phyloP scores from a whole-genome alignment of 2,113 vertebrate species.

The Hemicordylus capensis region DNA sequence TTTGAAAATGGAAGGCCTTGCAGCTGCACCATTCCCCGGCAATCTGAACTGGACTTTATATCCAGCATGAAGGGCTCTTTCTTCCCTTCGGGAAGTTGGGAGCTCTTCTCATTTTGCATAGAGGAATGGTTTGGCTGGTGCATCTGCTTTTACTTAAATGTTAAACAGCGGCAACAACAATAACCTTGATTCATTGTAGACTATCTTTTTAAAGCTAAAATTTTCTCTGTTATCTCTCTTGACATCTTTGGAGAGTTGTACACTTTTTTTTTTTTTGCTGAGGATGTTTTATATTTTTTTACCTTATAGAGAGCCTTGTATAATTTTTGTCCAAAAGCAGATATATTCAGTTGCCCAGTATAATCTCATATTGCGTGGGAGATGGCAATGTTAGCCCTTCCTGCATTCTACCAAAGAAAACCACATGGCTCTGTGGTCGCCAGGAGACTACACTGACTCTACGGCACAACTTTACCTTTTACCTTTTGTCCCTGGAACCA shows the following conservation, averaged over 20 bases:
- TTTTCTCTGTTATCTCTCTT: slow-evolving; percentile 44
- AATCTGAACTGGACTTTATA: slow-evolving; percentile 64
- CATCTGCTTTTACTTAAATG: slow-evolving; percentile 7
- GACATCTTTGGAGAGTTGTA: not conserved
- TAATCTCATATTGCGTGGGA: too few relatives aligned
- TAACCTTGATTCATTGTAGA: slow-evolving; percentile 18
- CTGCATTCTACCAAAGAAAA: too few relatives aligned
- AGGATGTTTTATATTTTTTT: not conserved
- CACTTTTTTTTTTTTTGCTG: not conserved
- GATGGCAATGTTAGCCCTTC: too few relatives aligned
- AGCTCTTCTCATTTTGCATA: slow-evolving; percentile 7
- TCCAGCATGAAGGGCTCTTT: slow-evolving; percentile 64
- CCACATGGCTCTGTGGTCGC: too few relatives aligned
- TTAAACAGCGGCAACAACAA: not conserved
- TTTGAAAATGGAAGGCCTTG: not conserved
- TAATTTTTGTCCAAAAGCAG: not conserved
- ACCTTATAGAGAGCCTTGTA: not conserved
- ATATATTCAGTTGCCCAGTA: too few relatives aligned
- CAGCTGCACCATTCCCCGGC: slow-evolving; percentile 57
- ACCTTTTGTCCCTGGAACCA: not conserved
- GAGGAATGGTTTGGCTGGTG: slow-evolving; percentile 12
- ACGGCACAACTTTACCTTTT: too few relatives aligned
- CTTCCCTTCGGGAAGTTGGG: not conserved
- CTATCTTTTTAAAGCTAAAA: slow-evolving; percentile 8
- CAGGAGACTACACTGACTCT: too few relatives aligned